Conservation (phyloP, 2,888 invertebrate genomes). For the Branchellion lobata region DNA sequence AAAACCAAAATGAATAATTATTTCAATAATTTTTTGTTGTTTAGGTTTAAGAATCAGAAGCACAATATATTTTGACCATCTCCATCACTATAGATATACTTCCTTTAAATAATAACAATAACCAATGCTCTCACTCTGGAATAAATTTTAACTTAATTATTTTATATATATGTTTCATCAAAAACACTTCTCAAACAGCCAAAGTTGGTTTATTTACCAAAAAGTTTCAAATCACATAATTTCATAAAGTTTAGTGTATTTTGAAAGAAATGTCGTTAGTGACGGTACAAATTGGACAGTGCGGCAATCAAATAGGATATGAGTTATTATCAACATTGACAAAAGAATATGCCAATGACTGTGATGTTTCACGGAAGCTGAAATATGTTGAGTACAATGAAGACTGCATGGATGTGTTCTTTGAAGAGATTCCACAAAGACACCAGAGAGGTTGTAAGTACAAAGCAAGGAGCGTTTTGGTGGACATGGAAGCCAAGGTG, state of each 20-base stretch:
- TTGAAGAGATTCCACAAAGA: slow-evolving; percentile 48
- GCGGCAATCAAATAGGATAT: slow-evolving; percentile 63
- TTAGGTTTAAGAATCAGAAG: too few relatives aligned
- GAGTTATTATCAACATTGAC: slow-evolving; percentile 56
- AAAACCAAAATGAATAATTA: too few relatives aligned
- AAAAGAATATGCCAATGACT: slow-evolving; percentile 53
- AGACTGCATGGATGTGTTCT: slow-evolving; percentile 55
- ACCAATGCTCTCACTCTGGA: too few relatives aligned
- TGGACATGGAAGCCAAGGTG: slow-evolving; percentile 63
- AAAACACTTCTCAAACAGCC: too few relatives aligned
- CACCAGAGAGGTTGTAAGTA: slow-evolving; percentile 43
- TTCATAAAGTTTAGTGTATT: not conserved
- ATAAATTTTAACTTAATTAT: too few relatives aligned
- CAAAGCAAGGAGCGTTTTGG: slow-evolving; percentile 60
- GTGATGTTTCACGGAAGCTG: not conserved
- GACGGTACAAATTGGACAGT: slow-evolving; percentile 63
- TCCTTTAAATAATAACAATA: too few relatives aligned
- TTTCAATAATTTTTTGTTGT: too few relatives aligned
- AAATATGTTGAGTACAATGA: slow-evolving; percentile 54
- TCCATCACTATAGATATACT: too few relatives aligned
- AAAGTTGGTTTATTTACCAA: too few relatives aligned
- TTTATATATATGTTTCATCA: too few relatives aligned
- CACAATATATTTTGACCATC: too few relatives aligned
- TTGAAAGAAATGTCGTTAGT: slow-evolving; percentile 60
- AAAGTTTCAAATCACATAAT: too few relatives aligned